phyloP scores from a whole-genome alignment of 2,797 vertebrate species.

The Phalloptychus januarius region DNA sequence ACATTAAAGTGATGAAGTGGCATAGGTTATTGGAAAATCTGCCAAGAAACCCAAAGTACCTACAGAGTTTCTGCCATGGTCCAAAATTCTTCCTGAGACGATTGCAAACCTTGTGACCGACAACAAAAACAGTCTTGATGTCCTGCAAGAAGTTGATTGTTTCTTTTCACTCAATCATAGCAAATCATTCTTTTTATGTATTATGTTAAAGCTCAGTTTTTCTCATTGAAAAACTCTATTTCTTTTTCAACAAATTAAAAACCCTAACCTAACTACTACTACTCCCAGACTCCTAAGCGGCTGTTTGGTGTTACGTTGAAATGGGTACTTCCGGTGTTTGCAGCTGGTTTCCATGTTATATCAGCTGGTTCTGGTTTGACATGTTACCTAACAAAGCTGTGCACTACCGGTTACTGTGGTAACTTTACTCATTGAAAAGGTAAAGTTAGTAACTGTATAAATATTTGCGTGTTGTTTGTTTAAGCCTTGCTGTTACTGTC shows the following conservation, averaged over 20 bases:
- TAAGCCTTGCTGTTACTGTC: background rate
- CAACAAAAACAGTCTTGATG: background rate
- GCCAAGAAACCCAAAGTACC: background rate
- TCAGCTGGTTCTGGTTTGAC: background rate
- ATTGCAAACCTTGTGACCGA: background rate
- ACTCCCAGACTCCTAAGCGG: slow-evolving; percentile 39
- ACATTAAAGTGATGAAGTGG: background rate
- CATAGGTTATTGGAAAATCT: background rate
- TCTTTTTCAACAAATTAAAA: background rate
- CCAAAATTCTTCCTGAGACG: background rate
- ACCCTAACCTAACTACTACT: slow-evolving; percentile 40
- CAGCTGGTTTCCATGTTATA: slow-evolving; percentile 31
- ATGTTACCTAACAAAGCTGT: slow-evolving; percentile 21
- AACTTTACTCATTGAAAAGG: background rate
- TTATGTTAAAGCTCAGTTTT: too few species aligned
- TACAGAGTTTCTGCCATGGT: background rate
- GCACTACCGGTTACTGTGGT: background rate
- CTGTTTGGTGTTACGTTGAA: slow-evolving; percentile 43
- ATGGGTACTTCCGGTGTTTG: slow-evolving; percentile 49
- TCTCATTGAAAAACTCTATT: background rate
- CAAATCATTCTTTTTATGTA: background rate
- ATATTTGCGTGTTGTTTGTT: background rate
- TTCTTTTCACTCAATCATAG: background rate
- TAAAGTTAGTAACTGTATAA: background rate
- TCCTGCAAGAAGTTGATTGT: too few species aligned